Conservation (phyloP, 2,113 vertebrate genomes). For the Formicarius rufipectus region DNA sequence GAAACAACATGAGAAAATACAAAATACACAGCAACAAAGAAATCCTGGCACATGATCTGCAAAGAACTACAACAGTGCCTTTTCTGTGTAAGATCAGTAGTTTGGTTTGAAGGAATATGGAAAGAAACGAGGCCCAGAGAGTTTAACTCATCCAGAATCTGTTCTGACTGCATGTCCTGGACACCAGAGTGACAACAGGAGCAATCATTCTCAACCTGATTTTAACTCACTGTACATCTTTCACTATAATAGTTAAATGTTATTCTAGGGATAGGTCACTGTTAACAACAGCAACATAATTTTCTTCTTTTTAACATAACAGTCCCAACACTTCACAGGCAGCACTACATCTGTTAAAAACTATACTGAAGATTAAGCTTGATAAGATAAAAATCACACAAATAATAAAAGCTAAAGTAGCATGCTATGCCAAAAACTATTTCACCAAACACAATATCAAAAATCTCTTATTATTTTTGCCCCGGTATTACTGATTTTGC, state of each 20-base stretch:
- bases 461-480: background rate
- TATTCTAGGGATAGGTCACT: rapidly evolving
- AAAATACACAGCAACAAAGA: background rate
- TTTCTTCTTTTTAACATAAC: background rate
- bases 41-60: rapidly evolving
- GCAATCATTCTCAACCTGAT: background rate
- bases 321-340: background rate
- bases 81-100: background rate
- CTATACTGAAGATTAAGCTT: background rate
- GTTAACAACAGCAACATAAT: background rate
- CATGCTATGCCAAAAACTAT: background rate
- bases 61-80: background rate
- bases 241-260: background rate
- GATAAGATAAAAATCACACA: conserved; percentile 17
- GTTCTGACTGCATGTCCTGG: background rate
- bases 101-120: background rate
- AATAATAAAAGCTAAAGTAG: conserved; percentile 6
- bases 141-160: background rate
- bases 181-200: background rate
- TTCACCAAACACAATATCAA: background rate
- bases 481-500: background rate
- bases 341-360: conserved; percentile 31
- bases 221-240: background rate
- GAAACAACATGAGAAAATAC: rapidly evolving
- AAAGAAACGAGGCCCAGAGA: background rate